phyloP scores from a whole-genome alignment of 2,797 vertebrate genomes.

The Hoplostethus atlanticus region DNA sequence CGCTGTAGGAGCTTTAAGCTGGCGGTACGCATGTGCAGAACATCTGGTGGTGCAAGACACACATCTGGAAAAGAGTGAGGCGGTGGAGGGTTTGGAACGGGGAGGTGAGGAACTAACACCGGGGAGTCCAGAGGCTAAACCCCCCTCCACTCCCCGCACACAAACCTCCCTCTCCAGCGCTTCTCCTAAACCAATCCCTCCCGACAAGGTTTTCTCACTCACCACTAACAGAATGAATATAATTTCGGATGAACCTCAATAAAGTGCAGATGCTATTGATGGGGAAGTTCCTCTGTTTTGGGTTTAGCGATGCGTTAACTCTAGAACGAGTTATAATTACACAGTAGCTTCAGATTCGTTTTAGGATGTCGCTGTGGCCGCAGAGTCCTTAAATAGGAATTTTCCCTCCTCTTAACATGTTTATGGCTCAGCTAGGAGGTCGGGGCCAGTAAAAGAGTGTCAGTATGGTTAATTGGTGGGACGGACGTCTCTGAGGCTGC shows the following conservation, averaged over 20 bases:
- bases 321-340: conserved; percentile 24
- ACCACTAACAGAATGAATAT: not conserved
- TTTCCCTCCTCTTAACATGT: conserved; percentile 41
- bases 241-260: not conserved
- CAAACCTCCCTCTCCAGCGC: too few species aligned
- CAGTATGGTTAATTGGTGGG: conserved; percentile 30
- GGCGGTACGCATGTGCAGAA: conserved; percentile 72
- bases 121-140: conserved; percentile 28
- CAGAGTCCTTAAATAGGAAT: conserved; percentile 54
- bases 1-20: conserved; percentile 66
- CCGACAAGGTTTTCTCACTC: conserved; percentile 10
- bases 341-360: conserved; percentile 11
- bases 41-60: conserved; percentile 73
- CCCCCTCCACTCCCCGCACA: not conserved
- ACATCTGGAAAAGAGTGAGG: conserved; percentile 79
- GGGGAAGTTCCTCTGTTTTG: not conserved
- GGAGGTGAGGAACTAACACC: conserved; percentile 40
- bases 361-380: conserved; percentile 22
- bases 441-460: conserved; percentile 13
- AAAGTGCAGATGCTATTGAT: not conserved
- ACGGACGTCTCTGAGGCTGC: conserved; percentile 48
- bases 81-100: conserved; percentile 43
- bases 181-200: too few species aligned
- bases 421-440: conserved; percentile 27
- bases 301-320: conserved; percentile 2